phyloP scores from a whole-genome alignment of 2,888 invertebrate species.

The Melolontha melolontha region DNA sequence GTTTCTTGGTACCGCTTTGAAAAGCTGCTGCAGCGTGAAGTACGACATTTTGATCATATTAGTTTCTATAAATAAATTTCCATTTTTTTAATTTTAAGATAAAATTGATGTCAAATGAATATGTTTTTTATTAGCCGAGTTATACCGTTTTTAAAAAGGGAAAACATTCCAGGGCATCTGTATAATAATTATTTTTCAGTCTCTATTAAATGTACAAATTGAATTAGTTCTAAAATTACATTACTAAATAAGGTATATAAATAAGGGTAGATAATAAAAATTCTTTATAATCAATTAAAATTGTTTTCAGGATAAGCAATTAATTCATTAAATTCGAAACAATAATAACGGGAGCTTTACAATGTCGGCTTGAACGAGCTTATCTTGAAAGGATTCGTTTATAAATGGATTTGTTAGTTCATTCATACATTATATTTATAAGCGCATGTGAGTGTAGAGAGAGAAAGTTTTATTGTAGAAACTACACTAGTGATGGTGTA shows the following conservation, averaged over 20 bases:
- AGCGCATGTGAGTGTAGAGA: slow-evolving; percentile 37
- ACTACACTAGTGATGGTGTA: slow-evolving; percentile 56
- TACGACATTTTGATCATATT: no score
- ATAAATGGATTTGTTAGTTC: slow-evolving; percentile 43
- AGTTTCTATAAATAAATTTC: no score
- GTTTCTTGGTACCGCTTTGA: no score
- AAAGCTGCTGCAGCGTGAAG: no score
- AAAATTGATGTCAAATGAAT: no score
- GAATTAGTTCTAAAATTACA: no score
- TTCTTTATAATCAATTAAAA: slow-evolving; percentile 25
- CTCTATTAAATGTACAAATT: no score
- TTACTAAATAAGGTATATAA: neutral
- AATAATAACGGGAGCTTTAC: slow-evolving; percentile 30
- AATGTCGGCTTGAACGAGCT: slow-evolving; percentile 44
- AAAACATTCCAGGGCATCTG: no score
- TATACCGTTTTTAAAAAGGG: no score
- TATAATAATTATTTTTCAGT: no score
- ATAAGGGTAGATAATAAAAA: slow-evolving; percentile 14
- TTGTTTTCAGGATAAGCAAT: slow-evolving; percentile 28
- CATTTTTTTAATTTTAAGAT: no score
- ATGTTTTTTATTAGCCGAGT: no score
- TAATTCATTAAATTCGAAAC: slow-evolving; percentile 31
- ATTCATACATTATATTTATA: slow-evolving; percentile 46
- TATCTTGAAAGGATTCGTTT: slow-evolving; percentile 44
- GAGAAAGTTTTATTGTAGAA: slow-evolving; percentile 40